A percentile compares a stretch with the other conserved stretches of the same genome.
Conservation (phyloP, 2,797 vertebrate genomes). For the Ambastaia sidthimunki region DNA sequence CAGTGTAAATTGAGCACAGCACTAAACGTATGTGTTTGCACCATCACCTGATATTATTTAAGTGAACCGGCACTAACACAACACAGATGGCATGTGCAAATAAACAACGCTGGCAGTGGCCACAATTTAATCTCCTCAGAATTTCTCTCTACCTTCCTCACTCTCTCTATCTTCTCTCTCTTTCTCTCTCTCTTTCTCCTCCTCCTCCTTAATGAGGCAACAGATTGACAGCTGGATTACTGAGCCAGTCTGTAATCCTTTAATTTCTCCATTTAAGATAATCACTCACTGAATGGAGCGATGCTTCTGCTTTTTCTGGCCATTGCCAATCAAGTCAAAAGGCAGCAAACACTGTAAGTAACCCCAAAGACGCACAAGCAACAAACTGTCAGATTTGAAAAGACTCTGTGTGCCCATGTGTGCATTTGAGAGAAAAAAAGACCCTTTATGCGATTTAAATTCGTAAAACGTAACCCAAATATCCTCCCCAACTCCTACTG, state of each 20-base stretch:
- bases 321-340: slow-evolving; percentile 49
- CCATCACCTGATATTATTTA: too few species aligned
- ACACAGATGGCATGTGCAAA: neutral
- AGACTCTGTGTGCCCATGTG: neutral
- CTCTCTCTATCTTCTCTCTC: slow-evolving; percentile 17
- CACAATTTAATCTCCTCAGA: slow-evolving; percentile 34
- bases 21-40: neutral
- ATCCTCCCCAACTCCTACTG: neutral
- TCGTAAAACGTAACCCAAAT: slow-evolving; percentile 23
- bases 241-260: slow-evolving; percentile 76
- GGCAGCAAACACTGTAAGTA: slow-evolving; percentile 30
- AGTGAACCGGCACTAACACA: neutral
- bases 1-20: neutral
- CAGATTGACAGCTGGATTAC: slow-evolving; percentile 78
- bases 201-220: slow-evolving; percentile 76
- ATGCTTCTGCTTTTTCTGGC: slow-evolving; percentile 50
- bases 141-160: neutral
- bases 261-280: slow-evolving; percentile 82
- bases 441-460: slow-evolving; percentile 23
- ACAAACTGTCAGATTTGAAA: slow-evolving; percentile 21
- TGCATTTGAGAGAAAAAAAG: neutral
- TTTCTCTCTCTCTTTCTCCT: slow-evolving; percentile 51
- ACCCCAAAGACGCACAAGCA: slow-evolving; percentile 20
- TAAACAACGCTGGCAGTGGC: neutral
- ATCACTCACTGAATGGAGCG: slow-evolving; percentile 72